Conservation (phyloP, 2,888 invertebrate species). For the Gastrophysa polygoni region DNA sequence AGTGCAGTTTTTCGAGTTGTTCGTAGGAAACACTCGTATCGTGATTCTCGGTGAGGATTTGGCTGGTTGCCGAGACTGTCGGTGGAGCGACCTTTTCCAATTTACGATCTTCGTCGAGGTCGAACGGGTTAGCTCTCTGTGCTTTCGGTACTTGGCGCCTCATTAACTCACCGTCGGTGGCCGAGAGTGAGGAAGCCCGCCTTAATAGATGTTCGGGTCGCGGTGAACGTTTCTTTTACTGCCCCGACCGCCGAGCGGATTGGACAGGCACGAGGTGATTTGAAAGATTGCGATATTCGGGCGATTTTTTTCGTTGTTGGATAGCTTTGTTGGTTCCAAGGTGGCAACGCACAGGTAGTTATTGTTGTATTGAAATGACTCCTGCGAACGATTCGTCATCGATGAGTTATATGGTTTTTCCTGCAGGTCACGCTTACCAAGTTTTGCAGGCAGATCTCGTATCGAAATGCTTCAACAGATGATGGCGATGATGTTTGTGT, state of each 20-base stretch:
- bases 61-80: conserved; percentile 11
- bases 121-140: conserved; percentile 41
- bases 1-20: no score
- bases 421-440: no score
- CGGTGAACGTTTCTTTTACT: conserved; percentile 35
- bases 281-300: conserved; percentile 15
- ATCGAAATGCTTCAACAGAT: no score
- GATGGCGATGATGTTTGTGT: no score
- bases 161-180: conserved; percentile 44
- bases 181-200: conserved; percentile 38
- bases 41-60: neutral
- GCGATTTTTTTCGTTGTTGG: neutral
- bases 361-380: no score
- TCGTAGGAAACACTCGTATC: no score
- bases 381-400: no score
- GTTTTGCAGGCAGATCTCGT: no score
- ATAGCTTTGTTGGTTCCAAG: neutral
- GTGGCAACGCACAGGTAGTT: no score
- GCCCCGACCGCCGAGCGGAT: conserved; percentile 24
- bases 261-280: conserved; percentile 37
- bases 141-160: conserved; percentile 43
- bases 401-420: no score
- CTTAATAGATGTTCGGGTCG: conserved; percentile 33
- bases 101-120: conserved; percentile 47
- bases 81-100: conserved; percentile 31